These are phyloP conservation scores for Astreopora myriophthalma DNA, from an alignment of 64 coral and sea anemone species.

Conservation along the genomic window DNA sequence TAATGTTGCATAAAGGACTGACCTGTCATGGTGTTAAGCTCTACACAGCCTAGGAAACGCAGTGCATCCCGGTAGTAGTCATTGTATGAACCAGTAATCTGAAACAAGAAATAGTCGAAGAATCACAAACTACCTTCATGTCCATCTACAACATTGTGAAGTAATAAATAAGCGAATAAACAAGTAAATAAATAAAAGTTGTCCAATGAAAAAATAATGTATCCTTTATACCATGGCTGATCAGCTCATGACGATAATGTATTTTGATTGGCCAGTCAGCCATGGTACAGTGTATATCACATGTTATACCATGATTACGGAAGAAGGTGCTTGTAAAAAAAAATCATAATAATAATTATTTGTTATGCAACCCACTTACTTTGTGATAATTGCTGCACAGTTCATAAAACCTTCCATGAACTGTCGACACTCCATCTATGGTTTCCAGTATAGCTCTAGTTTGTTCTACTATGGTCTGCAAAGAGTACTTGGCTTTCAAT, in stretches of 20 bases:
- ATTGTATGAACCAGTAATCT: constrained; percentile 95
- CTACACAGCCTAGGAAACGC: constrained; percentile 87
- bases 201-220: no score
- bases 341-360: no score
- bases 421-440: constrained; percentile 91
- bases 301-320: no score
- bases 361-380: constrained; percentile 25
- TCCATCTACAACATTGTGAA: neutral
- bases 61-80: constrained; percentile 95
- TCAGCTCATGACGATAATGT: no score
- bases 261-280: no score
- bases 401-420: constrained; percentile 96
- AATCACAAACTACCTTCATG: neutral
- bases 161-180: no score
- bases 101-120: neutral
- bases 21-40: constrained; percentile 80
- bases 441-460: constrained; percentile 91
- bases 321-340: no score
- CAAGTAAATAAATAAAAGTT: no score
- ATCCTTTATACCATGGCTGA: no score
- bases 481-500: constrained; percentile 11
- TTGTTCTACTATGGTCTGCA: constrained; percentile 77
- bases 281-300: no score
- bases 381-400: constrained; percentile 94
- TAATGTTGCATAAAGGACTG: neutral